Percentiles rank a stretch among this genome's conserved stretches.
Evolutionary conservation across 1,140 invertebrate species (phyloP).

Genomic region (Steinernema khuongi): DNA sequence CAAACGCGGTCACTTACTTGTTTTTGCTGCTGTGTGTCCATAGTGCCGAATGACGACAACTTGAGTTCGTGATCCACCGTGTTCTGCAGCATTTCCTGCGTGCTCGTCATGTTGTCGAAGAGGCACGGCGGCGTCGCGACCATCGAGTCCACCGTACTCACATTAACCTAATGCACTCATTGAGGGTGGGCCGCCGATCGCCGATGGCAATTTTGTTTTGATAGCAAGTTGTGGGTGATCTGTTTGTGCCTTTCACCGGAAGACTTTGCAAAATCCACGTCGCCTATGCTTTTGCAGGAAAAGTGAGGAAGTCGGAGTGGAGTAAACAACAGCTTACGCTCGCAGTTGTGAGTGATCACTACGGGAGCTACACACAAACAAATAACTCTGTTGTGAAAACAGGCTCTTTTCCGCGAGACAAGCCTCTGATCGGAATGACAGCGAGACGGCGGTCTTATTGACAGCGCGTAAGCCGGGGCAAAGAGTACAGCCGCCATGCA

Average conservation of each 20-base stretch:
- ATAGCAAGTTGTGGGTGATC: background rate
- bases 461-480: background rate
- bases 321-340: background rate
- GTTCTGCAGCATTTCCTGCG: background rate
- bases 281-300: too few relatives aligned
- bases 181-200: background rate
- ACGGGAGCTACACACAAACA: conserved; percentile 11
- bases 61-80: background rate
- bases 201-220: background rate
- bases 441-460: background rate
- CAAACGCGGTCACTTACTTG: background rate
- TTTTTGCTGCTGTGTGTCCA: background rate
- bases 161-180: background rate
- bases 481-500: background rate
- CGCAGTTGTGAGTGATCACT: background rate
- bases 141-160: background rate
- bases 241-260: too few relatives aligned
- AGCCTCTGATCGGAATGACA: background rate
- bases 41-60: background rate
- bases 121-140: background rate
- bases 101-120: background rate
- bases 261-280: too few relatives aligned
- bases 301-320: too few relatives aligned
- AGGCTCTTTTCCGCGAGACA: background rate
- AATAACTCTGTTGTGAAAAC: background rate